Evolutionary conservation across 2,797 vertebrate species (phyloP).

Genomic region (Miichthys miiuy): DNA sequence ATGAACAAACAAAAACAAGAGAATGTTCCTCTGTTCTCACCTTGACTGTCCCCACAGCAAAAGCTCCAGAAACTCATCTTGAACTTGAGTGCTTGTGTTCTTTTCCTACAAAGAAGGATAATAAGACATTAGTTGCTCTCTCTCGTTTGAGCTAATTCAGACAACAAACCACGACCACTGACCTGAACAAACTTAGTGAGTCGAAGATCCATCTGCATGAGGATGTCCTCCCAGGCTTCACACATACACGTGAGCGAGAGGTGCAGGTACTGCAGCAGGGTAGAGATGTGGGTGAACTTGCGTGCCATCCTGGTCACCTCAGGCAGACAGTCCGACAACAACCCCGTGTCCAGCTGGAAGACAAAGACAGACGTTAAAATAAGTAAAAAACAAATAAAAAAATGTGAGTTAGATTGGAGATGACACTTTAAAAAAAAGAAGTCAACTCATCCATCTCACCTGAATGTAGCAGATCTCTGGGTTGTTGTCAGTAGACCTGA

Average conservation of each 20-base stretch:
- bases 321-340: constrained; percentile 93
- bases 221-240: constrained; percentile 98
- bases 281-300: constrained; percentile 99
- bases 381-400: neutral
- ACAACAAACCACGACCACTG: neutral
- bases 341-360: constrained; percentile 91
- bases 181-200: constrained; percentile 99
- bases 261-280: constrained; percentile 95
- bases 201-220: constrained; percentile 97
- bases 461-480: constrained; percentile 93
- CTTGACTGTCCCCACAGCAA: constrained; percentile 97
- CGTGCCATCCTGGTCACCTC: constrained; percentile 98
- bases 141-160: neutral
- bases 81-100: constrained; percentile 97
- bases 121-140: neutral
- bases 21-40: constrained; percentile 63
- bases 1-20: neutral
- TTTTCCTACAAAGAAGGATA: constrained; percentile 87
- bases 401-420: neutral
- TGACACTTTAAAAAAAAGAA: neutral
- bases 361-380: neutral
- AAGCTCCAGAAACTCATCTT: constrained; percentile 98
- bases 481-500: constrained; percentile 77
- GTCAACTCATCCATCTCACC: constrained; percentile 70
- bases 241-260: constrained; percentile 97